Conservation (phyloP, 2,113 vertebrate genomes). For the Arenaria interpres region DNA sequence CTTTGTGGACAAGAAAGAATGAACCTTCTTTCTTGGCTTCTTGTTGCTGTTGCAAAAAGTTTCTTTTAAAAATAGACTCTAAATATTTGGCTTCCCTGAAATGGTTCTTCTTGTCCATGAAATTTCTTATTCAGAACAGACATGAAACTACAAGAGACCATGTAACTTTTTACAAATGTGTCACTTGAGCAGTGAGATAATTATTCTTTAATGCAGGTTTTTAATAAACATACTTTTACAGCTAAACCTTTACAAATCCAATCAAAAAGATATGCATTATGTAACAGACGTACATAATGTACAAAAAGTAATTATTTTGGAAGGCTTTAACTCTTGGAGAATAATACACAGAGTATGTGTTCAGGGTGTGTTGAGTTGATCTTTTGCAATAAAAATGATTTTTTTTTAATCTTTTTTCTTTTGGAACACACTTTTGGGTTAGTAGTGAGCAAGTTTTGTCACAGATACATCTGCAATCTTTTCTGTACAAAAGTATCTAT, state of each 20-base stretch:
- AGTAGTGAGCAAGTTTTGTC: neutral
- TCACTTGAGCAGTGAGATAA: neutral
- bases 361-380: neutral
- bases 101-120: neutral
- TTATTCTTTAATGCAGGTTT: neutral
- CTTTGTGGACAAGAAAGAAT: neutral
- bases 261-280: neutral
- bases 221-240: neutral
- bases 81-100: neutral
- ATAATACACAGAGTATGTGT: neutral
- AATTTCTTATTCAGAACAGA: neutral
- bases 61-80: neutral
- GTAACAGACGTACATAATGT: neutral
- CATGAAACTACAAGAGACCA: neutral
- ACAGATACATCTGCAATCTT: neutral
- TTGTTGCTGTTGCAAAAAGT: neutral
- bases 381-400: no score
- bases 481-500: neutral
- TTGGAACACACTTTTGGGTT: neutral
- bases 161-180: neutral
- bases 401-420: neutral
- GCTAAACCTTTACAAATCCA: neutral
- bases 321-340: neutral
- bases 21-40: neutral
- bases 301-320: neutral